Evolutionary conservation across 2,113 vertebrate species (phyloP), one percentile per base, ranked within the genome.

Genomic region (Picathartes gymnocephalus): DNA sequence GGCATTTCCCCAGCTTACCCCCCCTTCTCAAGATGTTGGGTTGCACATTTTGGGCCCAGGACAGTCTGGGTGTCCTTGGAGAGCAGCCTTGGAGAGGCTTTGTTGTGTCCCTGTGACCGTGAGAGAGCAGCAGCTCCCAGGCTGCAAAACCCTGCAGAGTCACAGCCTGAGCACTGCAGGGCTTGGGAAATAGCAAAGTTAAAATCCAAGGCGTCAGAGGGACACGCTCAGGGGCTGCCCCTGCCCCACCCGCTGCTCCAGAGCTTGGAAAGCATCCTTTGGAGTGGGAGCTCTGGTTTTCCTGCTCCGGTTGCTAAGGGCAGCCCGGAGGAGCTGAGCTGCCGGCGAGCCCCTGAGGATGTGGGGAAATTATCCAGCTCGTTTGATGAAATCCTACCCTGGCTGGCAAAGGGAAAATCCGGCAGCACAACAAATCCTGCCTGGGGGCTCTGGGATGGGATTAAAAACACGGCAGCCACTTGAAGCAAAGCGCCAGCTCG

Each of bases 361-460:
- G 82, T 5, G 47, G 37, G 28, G 48, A 90, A 82, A 93, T 90
- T 28, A 82, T 45, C 60, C 84, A 92, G 92, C 85, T 94, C 47
- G 5, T 94, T 88, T 91, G 96, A 93, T 93, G 96, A 80, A 91
- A 79, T 64, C 85, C 10, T 60, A 28, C 44, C 65, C 84, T n/a
- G 14, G 31, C 73, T 84, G 78, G 81, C 57, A 60, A 56, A 68
- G 18, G 61, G n/a, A 45, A 87, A 86, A 88, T 30, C 66, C 79
- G 37, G 85, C 92, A 88, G 93, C 90, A 22, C 73, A 78, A 81
- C 70, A 76, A 85, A 87, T 94, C 90, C 92, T 72, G 96, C 92
- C 92, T 1, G 57, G 74, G 87, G 87, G 70, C 71, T 86, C 17
- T 3, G 51, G 81, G 85, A 22, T 35, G 10, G 68, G 73, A 81